A percentile compares a stretch with the other conserved stretches of the same genome.
Conservation (phyloP, 2,888 invertebrate genomes). For the Phyto melanocephala region DNA sequence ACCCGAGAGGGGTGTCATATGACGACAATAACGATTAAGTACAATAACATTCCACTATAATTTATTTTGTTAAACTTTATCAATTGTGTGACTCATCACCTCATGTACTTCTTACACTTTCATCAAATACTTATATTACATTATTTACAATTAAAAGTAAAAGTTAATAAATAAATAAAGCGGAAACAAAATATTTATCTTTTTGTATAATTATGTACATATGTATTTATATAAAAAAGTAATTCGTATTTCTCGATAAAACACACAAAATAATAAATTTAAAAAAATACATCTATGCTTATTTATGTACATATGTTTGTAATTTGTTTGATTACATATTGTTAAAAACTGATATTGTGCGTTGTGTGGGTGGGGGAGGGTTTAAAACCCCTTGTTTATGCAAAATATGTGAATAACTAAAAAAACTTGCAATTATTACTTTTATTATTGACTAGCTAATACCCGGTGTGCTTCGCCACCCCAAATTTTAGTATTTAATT, state of each 20-base stretch:
- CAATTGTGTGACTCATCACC: conserved; percentile 24
- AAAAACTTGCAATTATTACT: conserved; percentile 23
- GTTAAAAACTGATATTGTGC: neutral
- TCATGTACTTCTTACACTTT: neutral
- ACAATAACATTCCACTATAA: too few species aligned
- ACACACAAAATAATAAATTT: too few species aligned
- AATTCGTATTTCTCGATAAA: too few species aligned
- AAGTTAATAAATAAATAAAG: neutral
- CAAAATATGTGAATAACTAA: neutral
- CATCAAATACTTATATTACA: too few species aligned
- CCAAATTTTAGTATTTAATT: too few species aligned
- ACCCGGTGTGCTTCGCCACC: too few species aligned
- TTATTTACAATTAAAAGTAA: conserved; percentile 24
- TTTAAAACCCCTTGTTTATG: neutral
- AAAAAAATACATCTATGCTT: too few species aligned
- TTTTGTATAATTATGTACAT: too few species aligned
- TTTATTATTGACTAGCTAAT: neutral
- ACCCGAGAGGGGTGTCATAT: too few species aligned
- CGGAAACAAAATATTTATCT: conserved; percentile 4
- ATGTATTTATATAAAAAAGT: too few species aligned
- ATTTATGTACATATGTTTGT: neutral
- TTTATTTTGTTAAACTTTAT: too few species aligned
- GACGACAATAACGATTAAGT: too few species aligned
- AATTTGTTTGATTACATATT: conserved; percentile 29
- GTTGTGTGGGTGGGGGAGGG: neutral